Conservation (phyloP, 1,140 invertebrate species). For the Bombus breviceps region DNA sequence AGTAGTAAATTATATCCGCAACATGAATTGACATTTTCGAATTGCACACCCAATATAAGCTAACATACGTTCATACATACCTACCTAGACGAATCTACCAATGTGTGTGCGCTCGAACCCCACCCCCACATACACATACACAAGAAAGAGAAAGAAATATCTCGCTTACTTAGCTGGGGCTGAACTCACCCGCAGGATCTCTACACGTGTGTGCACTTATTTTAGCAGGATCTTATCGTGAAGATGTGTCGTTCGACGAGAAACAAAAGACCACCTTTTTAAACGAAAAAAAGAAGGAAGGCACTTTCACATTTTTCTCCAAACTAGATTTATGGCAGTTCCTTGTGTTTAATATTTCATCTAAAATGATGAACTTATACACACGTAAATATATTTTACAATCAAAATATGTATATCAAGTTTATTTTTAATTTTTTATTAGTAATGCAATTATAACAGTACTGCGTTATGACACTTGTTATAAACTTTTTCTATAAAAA, state of each 20-base stretch:
- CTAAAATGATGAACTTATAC: too few relatives aligned
- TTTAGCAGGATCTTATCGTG: constrained; percentile 43
- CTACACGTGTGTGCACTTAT: constrained; percentile 27
- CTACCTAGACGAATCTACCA: constrained; percentile 38
- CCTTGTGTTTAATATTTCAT: not conserved
- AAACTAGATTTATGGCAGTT: not conserved
- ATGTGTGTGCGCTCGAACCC: constrained; percentile 12
- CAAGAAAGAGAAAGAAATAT: constrained; percentile 41
- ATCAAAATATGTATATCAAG: too few relatives aligned
- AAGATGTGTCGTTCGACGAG: constrained; percentile 13
- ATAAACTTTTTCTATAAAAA: not conserved
- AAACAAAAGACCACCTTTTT: constrained; percentile 42
- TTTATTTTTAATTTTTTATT: not conserved
- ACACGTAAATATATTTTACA: not conserved
- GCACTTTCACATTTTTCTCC: constrained; percentile 7
- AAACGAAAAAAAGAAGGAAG: not conserved
- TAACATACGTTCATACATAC: constrained; percentile 38
- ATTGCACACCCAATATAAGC: constrained; percentile 59
- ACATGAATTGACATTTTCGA: constrained; percentile 14
- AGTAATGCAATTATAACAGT: not conserved
- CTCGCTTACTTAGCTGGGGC: constrained; percentile 58
- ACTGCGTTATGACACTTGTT: not conserved
- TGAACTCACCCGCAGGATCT: constrained; percentile 56
- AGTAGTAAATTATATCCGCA: constrained; percentile 5
- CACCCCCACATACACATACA: constrained; percentile 13